Evolutionary conservation across 2,113 vertebrate species (phyloP).

Genomic region (Spheniscus mendiculus): DNA sequence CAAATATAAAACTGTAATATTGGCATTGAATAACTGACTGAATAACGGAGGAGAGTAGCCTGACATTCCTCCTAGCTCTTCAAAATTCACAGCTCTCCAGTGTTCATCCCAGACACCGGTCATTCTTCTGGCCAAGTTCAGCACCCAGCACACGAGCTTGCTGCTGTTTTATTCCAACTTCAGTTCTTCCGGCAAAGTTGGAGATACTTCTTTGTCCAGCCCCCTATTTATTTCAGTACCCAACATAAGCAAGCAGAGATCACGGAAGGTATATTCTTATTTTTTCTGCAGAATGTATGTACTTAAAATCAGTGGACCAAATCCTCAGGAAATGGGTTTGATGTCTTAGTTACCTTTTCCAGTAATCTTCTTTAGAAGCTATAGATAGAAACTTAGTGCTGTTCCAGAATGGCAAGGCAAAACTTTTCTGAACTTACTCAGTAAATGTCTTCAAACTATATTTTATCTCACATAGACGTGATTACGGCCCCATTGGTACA

Average conservation of each 20-base stretch:
- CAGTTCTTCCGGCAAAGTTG: background rate
- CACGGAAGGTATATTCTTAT: background rate
- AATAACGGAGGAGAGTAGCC: background rate
- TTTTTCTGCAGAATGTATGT: background rate
- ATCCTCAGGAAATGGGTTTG: background rate
- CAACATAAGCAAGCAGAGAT: accelerated
- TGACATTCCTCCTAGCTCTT: background rate
- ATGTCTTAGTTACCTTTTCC: background rate
- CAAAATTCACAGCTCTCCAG: background rate
- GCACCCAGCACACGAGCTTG: background rate
- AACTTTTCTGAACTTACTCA: background rate
- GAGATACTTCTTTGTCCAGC: background rate
- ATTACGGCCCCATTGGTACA: accelerated
- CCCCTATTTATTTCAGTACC: background rate
- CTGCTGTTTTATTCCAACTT: background rate
- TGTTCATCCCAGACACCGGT: accelerated
- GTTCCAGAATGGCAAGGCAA: background rate
- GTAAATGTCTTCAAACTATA: background rate
- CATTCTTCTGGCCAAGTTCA: background rate
- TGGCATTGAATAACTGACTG: background rate
- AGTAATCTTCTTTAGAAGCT: background rate
- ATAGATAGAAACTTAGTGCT: background rate
- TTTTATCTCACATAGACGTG: background rate
- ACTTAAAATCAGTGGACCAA: background rate
- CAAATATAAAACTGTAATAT: background rate